Evolutionary conservation across 2,113 vertebrate species (phyloP), one percentile per base, ranked within the genome.

Genomic region (Galeopterus variegatus): DNA sequence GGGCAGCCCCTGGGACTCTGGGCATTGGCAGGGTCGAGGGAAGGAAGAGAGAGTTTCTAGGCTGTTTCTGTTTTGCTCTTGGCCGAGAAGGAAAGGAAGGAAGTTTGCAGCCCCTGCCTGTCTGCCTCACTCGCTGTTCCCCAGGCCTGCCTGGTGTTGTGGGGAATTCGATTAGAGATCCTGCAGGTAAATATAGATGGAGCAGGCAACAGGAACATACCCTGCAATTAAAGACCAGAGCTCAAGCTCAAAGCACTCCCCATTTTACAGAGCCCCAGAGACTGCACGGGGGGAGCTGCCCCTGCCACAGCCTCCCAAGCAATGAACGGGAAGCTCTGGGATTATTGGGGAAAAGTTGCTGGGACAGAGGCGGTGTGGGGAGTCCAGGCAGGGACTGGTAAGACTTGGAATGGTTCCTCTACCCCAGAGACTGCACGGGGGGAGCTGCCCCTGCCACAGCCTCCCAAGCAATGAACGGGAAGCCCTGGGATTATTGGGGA

Each of bases 191-290:
- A 97, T 98, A 97, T 97, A 98, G 98, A 97, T 50, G 94, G 93
- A 97, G 69, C 95, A 17, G 93, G 98, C 97, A 90, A 96, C 93
- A 98, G 97, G 94, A 97, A 97, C 75, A 86, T 87, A 93, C 93
- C 93, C 98, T 98, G 98, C 98, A 97, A 98, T 98, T 98, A 98
- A 98, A 98, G 98, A 97, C 97, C 95, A 67, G 94, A 93, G 96
- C 96, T 75, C 96, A 91, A 97, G 96, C 97, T 93, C 97, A 96
- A 96, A 90, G 94, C 94, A 24, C 96, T 97, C 94, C 96, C 64
- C 62, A 23, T 96, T 95, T 97, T 96, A 95, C 13, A 94, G 91
- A 94, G 88, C 97, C 97, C 94, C 93, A 83, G 56, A 90, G 92
- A 93, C 81, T 48, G 64, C 89, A 8, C 2, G 52, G 0, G 0